Conservation (phyloP, 2,797 vertebrate species). For the Girardinus metallicus region DNA sequence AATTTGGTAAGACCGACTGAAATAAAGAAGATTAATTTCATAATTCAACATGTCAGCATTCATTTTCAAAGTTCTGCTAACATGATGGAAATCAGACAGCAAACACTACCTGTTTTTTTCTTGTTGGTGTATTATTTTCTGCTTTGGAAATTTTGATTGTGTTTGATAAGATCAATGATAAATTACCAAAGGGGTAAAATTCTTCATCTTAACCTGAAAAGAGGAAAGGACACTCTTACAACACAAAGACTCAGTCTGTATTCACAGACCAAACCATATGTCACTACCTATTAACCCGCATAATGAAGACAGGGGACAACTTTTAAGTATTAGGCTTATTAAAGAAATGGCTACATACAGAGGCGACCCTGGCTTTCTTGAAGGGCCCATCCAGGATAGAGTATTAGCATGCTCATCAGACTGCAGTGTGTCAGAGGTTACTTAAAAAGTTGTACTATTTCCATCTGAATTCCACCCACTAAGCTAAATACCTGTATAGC, state of each 20-base stretch:
- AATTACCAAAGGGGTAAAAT: slow-evolving; percentile 32
- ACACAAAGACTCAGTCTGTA: slow-evolving; percentile 51
- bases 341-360: background rate
- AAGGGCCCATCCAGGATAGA: background rate
- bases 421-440: background rate
- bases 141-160: background rate
- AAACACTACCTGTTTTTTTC: background rate
- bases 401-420: background rate
- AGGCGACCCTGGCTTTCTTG: background rate
- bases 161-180: background rate
- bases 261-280: slow-evolving; percentile 59
- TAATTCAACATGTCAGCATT: background rate
- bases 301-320: slow-evolving; percentile 30
- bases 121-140: background rate
- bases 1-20: background rate
- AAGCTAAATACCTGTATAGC: slow-evolving; percentile 37
- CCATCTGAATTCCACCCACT: slow-evolving; percentile 3
- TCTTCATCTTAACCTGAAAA: slow-evolving; percentile 61
- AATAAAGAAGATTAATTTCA: background rate
- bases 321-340: slow-evolving; percentile 42
- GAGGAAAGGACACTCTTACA: slow-evolving; percentile 49
- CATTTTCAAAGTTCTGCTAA: background rate
- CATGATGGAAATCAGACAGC: background rate
- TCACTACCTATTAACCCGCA: slow-evolving; percentile 59
- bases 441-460: background rate